Evolutionary conservation across 2,888 invertebrate genomes (phyloP), one percentile per base, ranked within the genome.

Genomic region (Stegana nigrithorax): DNA sequence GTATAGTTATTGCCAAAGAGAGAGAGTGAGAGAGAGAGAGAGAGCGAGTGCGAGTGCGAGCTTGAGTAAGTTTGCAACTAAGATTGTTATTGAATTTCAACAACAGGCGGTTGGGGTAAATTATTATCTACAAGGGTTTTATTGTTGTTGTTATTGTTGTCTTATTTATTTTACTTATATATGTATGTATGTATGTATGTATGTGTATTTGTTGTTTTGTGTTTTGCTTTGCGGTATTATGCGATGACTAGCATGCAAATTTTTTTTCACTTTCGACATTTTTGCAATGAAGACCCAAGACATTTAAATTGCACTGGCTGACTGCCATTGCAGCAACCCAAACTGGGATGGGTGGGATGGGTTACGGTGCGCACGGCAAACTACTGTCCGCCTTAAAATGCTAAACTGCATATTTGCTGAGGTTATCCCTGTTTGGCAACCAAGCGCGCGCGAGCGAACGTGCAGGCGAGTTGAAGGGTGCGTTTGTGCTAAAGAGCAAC

Each of bases 31-130:
- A n/a, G n/a, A n/a, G n/a, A n/a, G n/a, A n/a, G n/a, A n/a, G n/a
- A n/a, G n/a, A n/a, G n/a, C n/a, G n/a, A n/a, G n/a, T n/a, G n/a
- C n/a, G n/a, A n/a, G n/a, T n/a, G n/a, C n/a, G n/a, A n/a, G n/a
- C 17, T 51, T 61, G 61, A 23, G 58, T 63, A 65, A 62, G 63
- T 60, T 69, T 63, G 66, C 56, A 60, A 57, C n/a, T n/a, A n/a
- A n/a, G n/a, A n/a, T 65, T 45, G 65, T 62, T 58, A 59, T 59
- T 63, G 25, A 60, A 64, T 61, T 67, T 50, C 26, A 25, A 25
- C 50, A 50, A 50, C 50, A 50, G 50, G 50, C 50, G 50, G 50
- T 50, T n/a, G n/a, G n/a, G n/a, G n/a, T n/a, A n/a, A n/a, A n/a
- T n/a, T n/a, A n/a, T n/a, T n/a, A n/a, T n/a, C n/a, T n/a, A n/a